These are phyloP conservation scores for Acipenser transmontanus DNA, from an alignment of 2,797 vertebrate species.

Conservation along the genomic window DNA sequence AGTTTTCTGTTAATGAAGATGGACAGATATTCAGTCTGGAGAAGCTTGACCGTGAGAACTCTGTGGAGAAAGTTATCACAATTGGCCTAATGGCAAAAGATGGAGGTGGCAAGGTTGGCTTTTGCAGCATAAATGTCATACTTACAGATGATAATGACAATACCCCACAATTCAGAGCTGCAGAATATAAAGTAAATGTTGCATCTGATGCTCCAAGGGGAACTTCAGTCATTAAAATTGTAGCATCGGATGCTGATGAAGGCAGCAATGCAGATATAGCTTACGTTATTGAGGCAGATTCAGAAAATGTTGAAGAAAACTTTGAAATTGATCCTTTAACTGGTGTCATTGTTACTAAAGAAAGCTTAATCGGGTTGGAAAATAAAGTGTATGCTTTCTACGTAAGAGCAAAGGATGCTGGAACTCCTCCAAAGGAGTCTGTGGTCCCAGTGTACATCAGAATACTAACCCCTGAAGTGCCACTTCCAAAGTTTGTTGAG, in stretches of 20 bases:
- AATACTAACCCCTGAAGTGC: conserved; percentile 77
- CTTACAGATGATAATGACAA: conserved; percentile 96
- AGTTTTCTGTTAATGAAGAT: conserved; percentile 78
- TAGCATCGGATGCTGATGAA: conserved; percentile 90
- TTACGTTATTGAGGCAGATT: conserved; percentile 81
- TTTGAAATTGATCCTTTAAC: conserved; percentile 82
- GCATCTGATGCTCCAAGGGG: conserved; percentile 77
- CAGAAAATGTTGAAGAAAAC: conserved; percentile 84
- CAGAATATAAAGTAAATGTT: conserved; percentile 79
- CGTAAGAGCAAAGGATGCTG: conserved; percentile 81
- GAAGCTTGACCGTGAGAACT: conserved; percentile 85
- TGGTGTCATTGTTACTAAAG: conserved; percentile 84
- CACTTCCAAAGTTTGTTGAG: conserved; percentile 80
- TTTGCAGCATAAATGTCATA: conserved; percentile 88
- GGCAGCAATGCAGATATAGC: conserved; percentile 90
- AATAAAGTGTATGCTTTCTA: conserved; percentile 84
- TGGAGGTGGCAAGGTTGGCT: conserved; percentile 86
- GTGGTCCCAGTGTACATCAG: conserved; percentile 79
- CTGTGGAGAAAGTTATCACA: conserved; percentile 81
- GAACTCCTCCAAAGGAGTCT: conserved; percentile 74
- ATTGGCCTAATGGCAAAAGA: conserved; percentile 88
- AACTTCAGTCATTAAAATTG: conserved; percentile 76
- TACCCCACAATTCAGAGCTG: conserved; percentile 86
- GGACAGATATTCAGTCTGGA: conserved; percentile 84
- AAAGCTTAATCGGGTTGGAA: conserved; percentile 94